Conservation (phyloP, 2,797 vertebrate genomes). For the Sebastes hubbsi region DNA sequence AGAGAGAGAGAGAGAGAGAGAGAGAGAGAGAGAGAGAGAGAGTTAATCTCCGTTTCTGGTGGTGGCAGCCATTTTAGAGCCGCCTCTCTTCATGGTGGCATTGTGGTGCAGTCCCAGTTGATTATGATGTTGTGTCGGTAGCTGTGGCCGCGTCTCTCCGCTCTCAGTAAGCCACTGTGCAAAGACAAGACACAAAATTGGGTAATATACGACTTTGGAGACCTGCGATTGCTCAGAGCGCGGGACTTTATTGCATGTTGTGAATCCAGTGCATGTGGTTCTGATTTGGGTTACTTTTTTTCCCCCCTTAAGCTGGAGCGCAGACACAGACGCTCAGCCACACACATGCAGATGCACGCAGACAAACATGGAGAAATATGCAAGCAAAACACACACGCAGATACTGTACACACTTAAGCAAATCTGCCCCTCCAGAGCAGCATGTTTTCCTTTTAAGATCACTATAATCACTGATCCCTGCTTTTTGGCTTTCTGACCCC, state of each 20-base stretch:
- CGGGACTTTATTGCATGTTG: conserved; percentile 71
- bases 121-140: conserved; percentile 64
- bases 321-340: conserved; percentile 46
- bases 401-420: neutral
- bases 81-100: conserved; percentile 53
- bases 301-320: conserved; percentile 16
- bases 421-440: neutral
- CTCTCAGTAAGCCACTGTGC: conserved; percentile 58
- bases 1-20: neutral
- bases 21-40: neutral
- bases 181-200: conserved; percentile 73
- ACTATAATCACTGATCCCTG: conserved; percentile 9
- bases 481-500: conserved; percentile 38
- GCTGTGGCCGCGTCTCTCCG: conserved; percentile 56
- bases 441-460: neutral
- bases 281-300: conserved; percentile 56
- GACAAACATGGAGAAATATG: conserved; percentile 17
- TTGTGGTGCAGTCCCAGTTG: conserved; percentile 64
- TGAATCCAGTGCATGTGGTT: conserved; percentile 72
- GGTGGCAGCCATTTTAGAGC: conserved; percentile 63
- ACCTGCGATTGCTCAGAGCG: conserved; percentile 61
- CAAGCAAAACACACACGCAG: neutral
- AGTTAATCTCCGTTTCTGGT: conserved; percentile 16
- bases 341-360: conserved; percentile 36
- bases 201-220: conserved; percentile 70